Evolutionary conservation across 2,888 invertebrate species (phyloP).

Genomic region (Mylabris sibirica): DNA sequence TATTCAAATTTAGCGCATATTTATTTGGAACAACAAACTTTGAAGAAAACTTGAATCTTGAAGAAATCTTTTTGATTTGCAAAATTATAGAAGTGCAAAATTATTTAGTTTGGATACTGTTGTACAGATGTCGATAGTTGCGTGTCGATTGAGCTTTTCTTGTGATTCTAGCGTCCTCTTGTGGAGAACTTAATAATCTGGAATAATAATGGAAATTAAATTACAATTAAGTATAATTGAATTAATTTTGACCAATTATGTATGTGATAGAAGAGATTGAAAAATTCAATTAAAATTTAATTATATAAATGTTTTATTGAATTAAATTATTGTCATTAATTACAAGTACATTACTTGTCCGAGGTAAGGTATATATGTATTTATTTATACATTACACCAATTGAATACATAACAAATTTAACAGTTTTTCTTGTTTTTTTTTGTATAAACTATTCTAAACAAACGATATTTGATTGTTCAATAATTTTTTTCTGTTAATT

Average conservation of each 20-base stretch:
- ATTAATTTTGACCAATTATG: conserved; percentile 1
- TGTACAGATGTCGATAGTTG: no score
- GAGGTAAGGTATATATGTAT: conserved; percentile 53
- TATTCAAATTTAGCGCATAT: no score
- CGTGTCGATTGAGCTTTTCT: background rate
- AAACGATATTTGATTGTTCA: conserved; percentile 52
- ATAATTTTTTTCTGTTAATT: conserved; percentile 33
- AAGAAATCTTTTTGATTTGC: no score
- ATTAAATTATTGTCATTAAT: conserved; percentile 61
- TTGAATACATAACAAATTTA: conserved; percentile 54
- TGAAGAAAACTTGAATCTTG: no score
- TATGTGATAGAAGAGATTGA: background rate
- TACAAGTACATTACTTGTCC: conserved; percentile 55
- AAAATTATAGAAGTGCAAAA: no score
- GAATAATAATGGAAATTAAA: background rate
- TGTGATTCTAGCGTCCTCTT: background rate
- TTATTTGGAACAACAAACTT: no score
- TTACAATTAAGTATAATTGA: background rate
- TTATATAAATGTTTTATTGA: conserved; percentile 57
- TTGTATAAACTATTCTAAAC: conserved; percentile 45
- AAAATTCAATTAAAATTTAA: conserved; percentile 13
- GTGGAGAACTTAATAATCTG: background rate
- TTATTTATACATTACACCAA: conserved; percentile 51
- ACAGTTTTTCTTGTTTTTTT: conserved; percentile 42
- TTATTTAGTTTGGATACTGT: no score